Evolutionary conservation across 2,888 invertebrate species (phyloP), one percentile per base, ranked within the genome.

Genomic region (Cryptophagus acutangulus): DNA sequence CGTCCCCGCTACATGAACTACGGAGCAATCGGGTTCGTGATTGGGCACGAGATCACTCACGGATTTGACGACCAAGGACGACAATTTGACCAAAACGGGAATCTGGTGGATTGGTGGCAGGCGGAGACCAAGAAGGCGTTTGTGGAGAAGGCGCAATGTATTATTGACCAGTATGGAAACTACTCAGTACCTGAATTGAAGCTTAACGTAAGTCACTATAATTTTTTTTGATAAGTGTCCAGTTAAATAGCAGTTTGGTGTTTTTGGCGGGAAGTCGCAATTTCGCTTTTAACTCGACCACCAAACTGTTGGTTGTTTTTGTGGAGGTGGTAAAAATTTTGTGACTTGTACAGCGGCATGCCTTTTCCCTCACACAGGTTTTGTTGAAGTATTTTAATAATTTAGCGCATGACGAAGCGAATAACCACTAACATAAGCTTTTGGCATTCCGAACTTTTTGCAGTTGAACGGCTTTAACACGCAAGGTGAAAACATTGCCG

Each of bases 401-500:
- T 13, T 29, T 13, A 5, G 9, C 13, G 17, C 34, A 16, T 34
- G 34, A 8, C n/a, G n/a, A 5, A n/a, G 26, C 26, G 3, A 3
- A 12, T 26, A 26, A 26, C 16, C 31, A 51, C 53, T 54, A 55
- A 54, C 57, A 45, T 40, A 28, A 37, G 44, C 50, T 52, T 45
- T 39, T 36, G 34, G 43, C 3, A n/a, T 17, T 34, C n/a, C 9
- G 4, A 13, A n/a, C 30, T 13, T 49, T 47, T 65, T 71, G 12
- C 67, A 90, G 89, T 65, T 94, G 40, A 91, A 92, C 62, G 94
- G 94, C 41, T 82, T 90, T 50, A 88, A 88, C 62, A 92, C 92
- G 0, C 89, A 91, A 70, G 91, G 91, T 10, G 93, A 94, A 67
- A 94, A 94, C 66, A 93, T 94, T 43, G 94, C 94, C 1, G 94